phyloP scores from a whole-genome alignment of 2,113 vertebrate species.

The Python bivittatus region DNA sequence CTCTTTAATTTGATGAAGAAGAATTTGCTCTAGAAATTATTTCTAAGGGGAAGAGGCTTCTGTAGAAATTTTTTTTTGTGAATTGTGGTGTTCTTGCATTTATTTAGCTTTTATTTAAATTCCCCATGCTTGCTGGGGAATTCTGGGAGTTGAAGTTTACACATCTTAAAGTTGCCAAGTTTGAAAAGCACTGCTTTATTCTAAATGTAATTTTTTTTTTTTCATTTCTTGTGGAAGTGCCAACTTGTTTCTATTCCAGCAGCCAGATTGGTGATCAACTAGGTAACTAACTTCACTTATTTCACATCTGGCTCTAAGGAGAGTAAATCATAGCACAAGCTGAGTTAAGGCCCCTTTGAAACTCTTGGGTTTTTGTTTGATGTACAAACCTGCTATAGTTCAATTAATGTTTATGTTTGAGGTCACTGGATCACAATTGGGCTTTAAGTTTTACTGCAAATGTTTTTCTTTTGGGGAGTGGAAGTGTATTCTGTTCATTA shows the following conservation, averaged over 20 bases:
- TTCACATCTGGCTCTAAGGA: neutral
- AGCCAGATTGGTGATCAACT: neutral
- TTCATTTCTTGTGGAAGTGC: neutral
- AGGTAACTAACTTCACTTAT: neutral
- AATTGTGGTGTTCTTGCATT: too few species aligned
- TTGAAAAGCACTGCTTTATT: neutral
- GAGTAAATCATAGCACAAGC: neutral
- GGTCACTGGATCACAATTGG: neutral
- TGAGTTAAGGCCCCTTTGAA: neutral
- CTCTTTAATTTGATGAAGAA: too few species aligned
- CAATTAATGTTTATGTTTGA: neutral
- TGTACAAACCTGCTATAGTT: neutral
- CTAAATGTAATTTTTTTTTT: neutral
- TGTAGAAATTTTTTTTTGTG: too few species aligned
- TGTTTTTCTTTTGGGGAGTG: neutral
- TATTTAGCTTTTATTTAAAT: too few species aligned
- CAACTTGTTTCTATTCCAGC: neutral
- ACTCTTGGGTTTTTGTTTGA: neutral
- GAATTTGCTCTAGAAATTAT: too few species aligned
- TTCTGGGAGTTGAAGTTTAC: neutral
- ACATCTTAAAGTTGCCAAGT: neutral
- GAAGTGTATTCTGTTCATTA: neutral
- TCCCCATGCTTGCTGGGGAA: neutral
- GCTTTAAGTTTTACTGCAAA: neutral
- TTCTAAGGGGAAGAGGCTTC: too few species aligned